These are phyloP conservation scores for Adineta ricciae DNA, from an alignment of 2,888 invertebrate genomes.

Conservation along the genomic window DNA sequence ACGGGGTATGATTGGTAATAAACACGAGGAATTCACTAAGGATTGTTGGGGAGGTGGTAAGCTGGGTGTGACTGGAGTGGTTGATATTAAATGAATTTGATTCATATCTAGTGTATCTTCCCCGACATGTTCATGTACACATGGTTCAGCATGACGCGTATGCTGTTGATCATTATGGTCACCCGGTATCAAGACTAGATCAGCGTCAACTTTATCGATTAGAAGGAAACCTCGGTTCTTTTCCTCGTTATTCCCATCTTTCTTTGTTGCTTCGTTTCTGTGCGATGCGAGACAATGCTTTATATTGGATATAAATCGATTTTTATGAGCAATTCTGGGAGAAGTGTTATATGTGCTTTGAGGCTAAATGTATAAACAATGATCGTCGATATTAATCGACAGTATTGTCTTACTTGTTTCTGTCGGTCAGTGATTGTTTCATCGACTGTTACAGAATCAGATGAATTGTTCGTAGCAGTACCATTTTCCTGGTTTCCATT, in stretches of 20 bases:
- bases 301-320: not conserved
- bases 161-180: not conserved
- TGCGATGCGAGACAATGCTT: not conserved
- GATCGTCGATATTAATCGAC: not conserved
- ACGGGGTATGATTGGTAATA: not conserved
- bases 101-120: not conserved
- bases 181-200: not conserved
- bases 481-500: not conserved
- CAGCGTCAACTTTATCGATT: not conserved
- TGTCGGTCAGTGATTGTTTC: not conserved
- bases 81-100: not conserved
- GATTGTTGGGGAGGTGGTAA: not conserved
- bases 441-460: not conserved
- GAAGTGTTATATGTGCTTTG: not conserved
- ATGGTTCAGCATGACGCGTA: not conserved
- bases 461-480: not conserved
- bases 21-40: not conserved
- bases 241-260: not conserved
- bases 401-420: not conserved
- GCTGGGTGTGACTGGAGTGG: not conserved
- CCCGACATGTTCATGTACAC: not conserved
- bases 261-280: not conserved
- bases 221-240: not conserved
- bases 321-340: not conserved
- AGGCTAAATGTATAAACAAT: not conserved